These are phyloP conservation scores for Porites lobata DNA, from an alignment of 92 coral and sea anemone genomes.

Conservation along the genomic window DNA sequence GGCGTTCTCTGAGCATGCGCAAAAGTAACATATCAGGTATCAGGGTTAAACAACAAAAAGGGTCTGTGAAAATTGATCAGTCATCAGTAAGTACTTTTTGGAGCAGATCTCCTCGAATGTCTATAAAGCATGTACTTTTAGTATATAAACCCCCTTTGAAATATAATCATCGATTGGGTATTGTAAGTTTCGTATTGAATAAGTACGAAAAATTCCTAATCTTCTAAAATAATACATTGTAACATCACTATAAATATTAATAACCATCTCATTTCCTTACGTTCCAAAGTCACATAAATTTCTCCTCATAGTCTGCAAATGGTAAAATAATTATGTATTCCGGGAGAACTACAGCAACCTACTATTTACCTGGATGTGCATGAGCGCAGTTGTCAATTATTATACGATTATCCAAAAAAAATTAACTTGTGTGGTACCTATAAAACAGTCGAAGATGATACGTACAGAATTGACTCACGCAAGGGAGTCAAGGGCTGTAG, in stretches of 20 bases:
- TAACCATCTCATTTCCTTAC: background rate
- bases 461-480: no score
- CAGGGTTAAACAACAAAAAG: no score
- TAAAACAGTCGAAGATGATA: no score
- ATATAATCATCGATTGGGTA: background rate
- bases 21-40: no score
- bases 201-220: background rate
- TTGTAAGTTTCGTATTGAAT: slow-evolving; percentile 17
- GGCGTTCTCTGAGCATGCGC: background rate
- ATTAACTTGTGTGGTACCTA: no score
- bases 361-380: background rate
- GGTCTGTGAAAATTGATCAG: no score
- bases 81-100: background rate
- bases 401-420: no score
- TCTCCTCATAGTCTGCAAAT: background rate
- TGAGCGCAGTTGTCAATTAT: no score
- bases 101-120: background rate
- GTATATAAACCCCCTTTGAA: background rate
- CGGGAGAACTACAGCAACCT: background rate
- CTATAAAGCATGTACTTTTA: background rate
- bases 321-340: no score
- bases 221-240: background rate
- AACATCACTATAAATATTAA: background rate
- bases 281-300: background rate
- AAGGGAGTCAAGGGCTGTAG: no score